Base-by-base conservation (phyloP, 2,797 vertebrate species). In the Toxotes lorentzi region DNA sequence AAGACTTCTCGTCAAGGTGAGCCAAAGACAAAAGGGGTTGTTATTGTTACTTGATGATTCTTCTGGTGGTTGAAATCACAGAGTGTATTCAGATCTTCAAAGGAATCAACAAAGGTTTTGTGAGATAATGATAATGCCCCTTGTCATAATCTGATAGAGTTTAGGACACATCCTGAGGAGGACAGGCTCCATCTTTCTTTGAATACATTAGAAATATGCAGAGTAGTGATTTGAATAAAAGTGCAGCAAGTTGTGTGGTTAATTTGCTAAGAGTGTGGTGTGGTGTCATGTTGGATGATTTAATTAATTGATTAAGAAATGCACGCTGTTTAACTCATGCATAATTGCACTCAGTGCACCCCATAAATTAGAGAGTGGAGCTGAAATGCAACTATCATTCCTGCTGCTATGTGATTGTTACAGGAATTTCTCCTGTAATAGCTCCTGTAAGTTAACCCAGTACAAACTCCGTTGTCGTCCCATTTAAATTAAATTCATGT, bases 1-100 rank as follows among this genome's bases (percentile, higher is more conserved):
- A 99, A 99, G 95, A 97, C 97, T 57, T 97, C 96, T 88, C 96
- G 95, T 87, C 97, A 97, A 97, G 98, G 98, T 99, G 93, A 97
- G 96, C 58, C 68, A 13, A 5, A 12, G 48, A 72, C 41, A 6
- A 0, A 11, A 8, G 17, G 17, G 45, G 43, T 47, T 23, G 48
- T 50, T 50, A 10, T n/a, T 23, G 47, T 50, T 11, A 50, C 21
- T 50, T 50, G 2, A n/a, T 13, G 41, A 43, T 43, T 16, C 41
- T 17, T 43, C 14, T 17, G 38, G 11, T 40, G 38, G 38, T 16
- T 67, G 6, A 68, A 57, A 57, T n/a, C 3, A 51, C n/a, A 62
- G 56, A 35, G 6, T 14, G 14, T 30, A 40, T 10, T 66, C 34
- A 3, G n/a, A 43, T 50, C n/a, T 60, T 27, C 14, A 24, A 32